Conservation (phyloP, 2,797 vertebrate genomes). For the Eulemur coronatus region DNA sequence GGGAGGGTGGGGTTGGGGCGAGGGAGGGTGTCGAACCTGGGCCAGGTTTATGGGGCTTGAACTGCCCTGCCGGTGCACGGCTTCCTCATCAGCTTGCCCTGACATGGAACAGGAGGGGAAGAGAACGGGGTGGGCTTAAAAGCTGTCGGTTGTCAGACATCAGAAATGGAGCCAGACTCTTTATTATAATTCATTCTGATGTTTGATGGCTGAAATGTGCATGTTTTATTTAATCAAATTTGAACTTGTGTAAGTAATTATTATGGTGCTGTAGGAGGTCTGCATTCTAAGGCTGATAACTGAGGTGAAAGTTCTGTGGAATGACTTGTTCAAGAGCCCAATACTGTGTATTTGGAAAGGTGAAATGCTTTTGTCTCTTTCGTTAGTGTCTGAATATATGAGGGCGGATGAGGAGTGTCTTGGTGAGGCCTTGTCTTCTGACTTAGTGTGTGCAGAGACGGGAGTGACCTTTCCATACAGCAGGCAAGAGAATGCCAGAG, state of each 20-base stretch:
- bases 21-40: background rate
- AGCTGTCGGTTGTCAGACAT: background rate
- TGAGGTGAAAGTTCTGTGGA: background rate
- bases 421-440: too few relatives aligned
- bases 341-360: background rate
- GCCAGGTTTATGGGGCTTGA: background rate
- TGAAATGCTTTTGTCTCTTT: background rate
- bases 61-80: background rate
- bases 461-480: too few relatives aligned
- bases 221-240: background rate
- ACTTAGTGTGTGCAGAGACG: too few relatives aligned
- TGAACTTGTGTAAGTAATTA: too few relatives aligned
- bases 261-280: background rate
- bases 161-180: background rate
- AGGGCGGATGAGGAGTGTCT: too few relatives aligned
- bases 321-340: background rate
- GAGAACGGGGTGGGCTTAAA: background rate
- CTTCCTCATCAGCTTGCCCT: background rate
- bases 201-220: background rate
- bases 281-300: background rate
- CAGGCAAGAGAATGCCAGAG: too few relatives aligned
- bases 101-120: background rate
- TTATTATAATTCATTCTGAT: background rate
- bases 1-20: background rate
- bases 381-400: background rate